Percentiles rank a stretch among this genome's conserved stretches.
Conservation (phyloP, 2,797 vertebrate species). For the Anguilla marmorata region DNA sequence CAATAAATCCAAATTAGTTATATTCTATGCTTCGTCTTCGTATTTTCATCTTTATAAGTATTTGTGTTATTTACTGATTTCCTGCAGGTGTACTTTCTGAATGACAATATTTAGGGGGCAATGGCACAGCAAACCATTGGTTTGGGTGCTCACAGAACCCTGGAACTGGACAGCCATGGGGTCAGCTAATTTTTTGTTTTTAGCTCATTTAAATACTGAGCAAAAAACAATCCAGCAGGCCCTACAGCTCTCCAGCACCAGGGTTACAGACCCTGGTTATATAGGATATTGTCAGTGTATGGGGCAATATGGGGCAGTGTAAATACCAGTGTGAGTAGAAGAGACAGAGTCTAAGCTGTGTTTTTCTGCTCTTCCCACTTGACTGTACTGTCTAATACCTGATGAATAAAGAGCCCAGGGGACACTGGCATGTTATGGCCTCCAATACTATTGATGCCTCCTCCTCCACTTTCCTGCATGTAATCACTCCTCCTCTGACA, state of each 20-base stretch:
- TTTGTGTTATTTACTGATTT: not conserved
- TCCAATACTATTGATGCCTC: not conserved
- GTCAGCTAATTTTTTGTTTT: not conserved
- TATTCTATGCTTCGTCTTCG: not conserved
- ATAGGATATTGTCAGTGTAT: not conserved
- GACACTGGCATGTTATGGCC: not conserved
- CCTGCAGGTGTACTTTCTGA: not conserved
- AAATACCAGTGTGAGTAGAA: not conserved
- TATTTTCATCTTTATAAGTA: not conserved
- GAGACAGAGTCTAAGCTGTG: not conserved
- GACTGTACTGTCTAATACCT: constrained; percentile 24
- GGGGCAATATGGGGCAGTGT: not conserved
- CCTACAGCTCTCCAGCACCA: not conserved
- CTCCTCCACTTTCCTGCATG: not conserved
- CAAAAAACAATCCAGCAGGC: not conserved
- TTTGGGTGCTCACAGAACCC: not conserved
- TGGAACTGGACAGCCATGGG: not conserved
- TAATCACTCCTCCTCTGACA: not conserved
- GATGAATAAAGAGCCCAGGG: not conserved
- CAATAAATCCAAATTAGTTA: not conserved
- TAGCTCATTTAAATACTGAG: not conserved
- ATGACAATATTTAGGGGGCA: not conserved
- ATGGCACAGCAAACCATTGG: not conserved
- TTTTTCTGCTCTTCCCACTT: constrained; percentile 30
- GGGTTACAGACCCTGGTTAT: not conserved